Conservation (phyloP, 2,797 vertebrate genomes). For the Galagoides demidoff region DNA sequence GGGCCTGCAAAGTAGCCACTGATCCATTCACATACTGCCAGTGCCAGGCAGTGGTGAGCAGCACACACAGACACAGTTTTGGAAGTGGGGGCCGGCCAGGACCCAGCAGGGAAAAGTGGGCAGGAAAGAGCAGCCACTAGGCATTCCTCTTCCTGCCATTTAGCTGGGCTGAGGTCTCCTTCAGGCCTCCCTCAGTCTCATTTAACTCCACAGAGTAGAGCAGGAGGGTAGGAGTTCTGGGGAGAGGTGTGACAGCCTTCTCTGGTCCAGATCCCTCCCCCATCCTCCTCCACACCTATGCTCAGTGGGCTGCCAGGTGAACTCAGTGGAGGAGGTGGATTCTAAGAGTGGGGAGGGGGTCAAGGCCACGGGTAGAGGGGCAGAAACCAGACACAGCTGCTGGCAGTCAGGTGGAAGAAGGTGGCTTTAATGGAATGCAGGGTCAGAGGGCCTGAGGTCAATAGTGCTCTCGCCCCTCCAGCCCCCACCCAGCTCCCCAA, state of each 20-base stretch:
- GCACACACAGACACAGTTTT: neutral
- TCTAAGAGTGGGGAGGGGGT: neutral
- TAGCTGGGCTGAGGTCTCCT: neutral
- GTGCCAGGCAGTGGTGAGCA: too few relatives aligned
- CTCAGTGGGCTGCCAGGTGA: neutral
- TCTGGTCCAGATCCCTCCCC: neutral
- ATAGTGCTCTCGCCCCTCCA: slow-evolving; percentile 3
- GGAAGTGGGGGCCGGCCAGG: neutral
- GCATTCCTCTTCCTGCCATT: neutral
- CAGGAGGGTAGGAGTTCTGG: neutral
- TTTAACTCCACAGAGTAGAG: neutral
- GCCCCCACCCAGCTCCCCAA: neutral
- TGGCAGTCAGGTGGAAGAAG: slow-evolving; percentile 47
- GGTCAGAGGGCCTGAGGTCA: slow-evolving; percentile 63
- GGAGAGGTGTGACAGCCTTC: neutral
- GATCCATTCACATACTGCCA: too few relatives aligned
- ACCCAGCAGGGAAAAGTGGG: rapidly evolving
- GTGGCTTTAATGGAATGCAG: slow-evolving; percentile 85
- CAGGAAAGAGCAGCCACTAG: too few relatives aligned
- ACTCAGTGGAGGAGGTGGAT: neutral
- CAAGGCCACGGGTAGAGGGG: neutral
- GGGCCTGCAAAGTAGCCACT: neutral
- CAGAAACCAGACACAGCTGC: neutral
- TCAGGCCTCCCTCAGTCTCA: neutral
- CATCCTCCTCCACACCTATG: neutral